Base-by-base conservation (phyloP, 2,113 vertebrate genomes). In the Cryptomyrus ogoouensis region DNA sequence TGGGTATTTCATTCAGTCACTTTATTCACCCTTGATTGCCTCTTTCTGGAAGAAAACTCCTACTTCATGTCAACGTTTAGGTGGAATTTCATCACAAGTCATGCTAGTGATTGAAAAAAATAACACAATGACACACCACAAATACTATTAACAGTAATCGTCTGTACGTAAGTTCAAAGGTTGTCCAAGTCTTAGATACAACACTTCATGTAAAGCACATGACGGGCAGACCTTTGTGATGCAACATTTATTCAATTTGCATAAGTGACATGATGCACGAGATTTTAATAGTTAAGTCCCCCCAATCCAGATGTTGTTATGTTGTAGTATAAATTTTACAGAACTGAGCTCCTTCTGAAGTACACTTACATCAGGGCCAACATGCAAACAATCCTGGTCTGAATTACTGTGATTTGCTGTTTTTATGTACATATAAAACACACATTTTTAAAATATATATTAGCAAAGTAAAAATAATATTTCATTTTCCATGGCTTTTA, bases 381-480 rank as follows among this genome's bases (percentile, higher is more conserved):
- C 89, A 89, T 83, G 46, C 89, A 58, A 3, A 52, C 49, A 80
- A 27, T 56, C 39, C 52, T 24, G 52, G 19, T 35, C 80, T n/a
- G 35, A 62, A n/a, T 62, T 46, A 62, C 35, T 44, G 42, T 24
- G 17, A 83, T 31, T 52, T 89, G n/a, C 31, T 85, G 13, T 58
- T 58, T 42, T 58, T 62, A 44, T 44, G 53, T 53, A 53, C 47
- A 85, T 89, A 58, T 84, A 85, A 89, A 89, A 89, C 42, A 89
- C 47, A 89, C 47, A 42, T 89, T 62, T 58, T 58, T 84, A 89
- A 89, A 46, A 84, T 84, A 89, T 89, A 89, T 89, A 83, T 83
- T 83, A 89, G 44, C 88, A 80, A 74, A 62, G 50, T 62, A 89
- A 62, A 89, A 89, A 85, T 62, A 5, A 46, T 85, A 89, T 24